Evolutionary conservation across 2,113 vertebrate species (phyloP).

Genomic region (Carollia perspicillata): DNA sequence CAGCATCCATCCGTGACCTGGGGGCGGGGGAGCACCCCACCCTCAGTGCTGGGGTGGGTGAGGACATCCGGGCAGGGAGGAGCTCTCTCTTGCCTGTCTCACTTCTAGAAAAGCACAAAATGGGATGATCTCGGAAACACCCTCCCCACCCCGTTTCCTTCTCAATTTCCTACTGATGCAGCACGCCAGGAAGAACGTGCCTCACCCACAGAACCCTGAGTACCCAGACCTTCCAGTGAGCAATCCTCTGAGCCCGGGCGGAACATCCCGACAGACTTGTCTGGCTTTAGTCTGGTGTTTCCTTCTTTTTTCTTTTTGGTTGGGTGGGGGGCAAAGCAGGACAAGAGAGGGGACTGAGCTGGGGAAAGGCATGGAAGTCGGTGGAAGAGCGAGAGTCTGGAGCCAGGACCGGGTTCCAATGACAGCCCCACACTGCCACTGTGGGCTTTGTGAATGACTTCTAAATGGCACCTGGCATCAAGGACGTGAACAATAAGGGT

Average conservation of each 20-base stretch:
- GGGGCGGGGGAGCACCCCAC: not conserved
- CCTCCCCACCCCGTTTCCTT: constrained; percentile 56
- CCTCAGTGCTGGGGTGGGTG: not conserved
- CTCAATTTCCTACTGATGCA: constrained; percentile 45
- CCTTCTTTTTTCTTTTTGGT: not conserved
- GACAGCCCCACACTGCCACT: not conserved
- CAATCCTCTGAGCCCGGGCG: not conserved
- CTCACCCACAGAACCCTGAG: not conserved
- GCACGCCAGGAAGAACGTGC: constrained; percentile 28
- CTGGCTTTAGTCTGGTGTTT: not conserved
- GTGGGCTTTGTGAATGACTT: not conserved
- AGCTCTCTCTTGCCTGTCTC: not conserved
- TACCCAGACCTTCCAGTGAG: constrained; percentile 32
- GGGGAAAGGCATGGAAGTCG: not conserved
- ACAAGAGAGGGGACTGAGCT: not conserved
- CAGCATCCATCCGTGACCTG: not conserved
- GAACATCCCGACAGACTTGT: not conserved
- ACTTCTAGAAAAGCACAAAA: constrained; percentile 40
- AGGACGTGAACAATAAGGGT: not conserved
- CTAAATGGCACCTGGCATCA: not conserved
- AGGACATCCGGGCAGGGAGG: not conserved
- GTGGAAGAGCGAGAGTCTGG: not conserved
- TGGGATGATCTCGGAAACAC: constrained; percentile 29
- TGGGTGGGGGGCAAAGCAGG: not conserved
- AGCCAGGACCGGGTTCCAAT: not conserved